Evolutionary conservation across 64 coral and sea anemone genomes (phyloP), one percentile per base, ranked within the genome.

Genomic region (Anthopleura sola): DNA sequence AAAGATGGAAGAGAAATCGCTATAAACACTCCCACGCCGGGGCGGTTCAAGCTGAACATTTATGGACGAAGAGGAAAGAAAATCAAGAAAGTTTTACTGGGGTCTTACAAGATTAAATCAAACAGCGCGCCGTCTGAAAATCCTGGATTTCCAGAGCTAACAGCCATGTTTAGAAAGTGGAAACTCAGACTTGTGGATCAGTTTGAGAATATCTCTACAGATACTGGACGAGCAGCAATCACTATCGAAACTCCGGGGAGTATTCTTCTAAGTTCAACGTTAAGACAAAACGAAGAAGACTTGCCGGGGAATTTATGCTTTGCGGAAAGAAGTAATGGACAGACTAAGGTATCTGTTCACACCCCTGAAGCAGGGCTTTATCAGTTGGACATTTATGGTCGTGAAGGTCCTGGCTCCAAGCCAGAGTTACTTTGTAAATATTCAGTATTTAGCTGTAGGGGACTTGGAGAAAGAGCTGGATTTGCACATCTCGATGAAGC

Each of bases 121-220:
- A 62, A 51, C 31, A 51, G 74, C 33, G 87, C 94, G 36, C 83
- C 91, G 50, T 69, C 71, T 23, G 16, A 31, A 18, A 91, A 92
- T 32, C 90, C 94, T 75, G 90, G 90, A 75, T 96, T 92, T 53
- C 83, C 87, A 6, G 78, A 92, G 55, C 74, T 96, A 15, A 96
- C 84, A 50, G 84, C 90, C 26, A 76, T 89, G 46, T 96, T 96
- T 83, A 81, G 82, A 19, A 75, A 85, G 2, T 96, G 90, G 90
- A 86, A 66, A 79, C 80, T 96, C 44, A 78, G 78, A 60, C 83
- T 96, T 38, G 80, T 87, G 16, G 91, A 92, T 78, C 88, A 91
- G 6, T 79, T 44, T 37, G 94, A 96, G 75, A 92, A 68, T 40
- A 88, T 96, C 46, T 20, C 81, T 15, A 87, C 68, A 6, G 53